phyloP scores from a whole-genome alignment of 1,140 invertebrate genomes.

The Solen grandis region DNA sequence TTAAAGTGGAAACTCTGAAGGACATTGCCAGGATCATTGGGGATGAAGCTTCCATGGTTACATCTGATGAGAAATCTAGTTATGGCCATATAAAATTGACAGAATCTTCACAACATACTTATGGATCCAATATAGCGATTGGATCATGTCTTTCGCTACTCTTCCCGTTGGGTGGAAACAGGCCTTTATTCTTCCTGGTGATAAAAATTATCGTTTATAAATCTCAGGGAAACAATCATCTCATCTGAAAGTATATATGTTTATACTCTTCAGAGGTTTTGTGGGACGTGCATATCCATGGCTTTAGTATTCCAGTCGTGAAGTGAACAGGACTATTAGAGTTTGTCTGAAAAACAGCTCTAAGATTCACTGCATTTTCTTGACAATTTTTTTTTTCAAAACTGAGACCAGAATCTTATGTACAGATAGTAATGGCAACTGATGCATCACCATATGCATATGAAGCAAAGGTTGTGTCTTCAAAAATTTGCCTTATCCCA shows the following conservation, averaged over 20 bases:
- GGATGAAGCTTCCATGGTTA: slow-evolving; percentile 12
- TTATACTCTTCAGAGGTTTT: slow-evolving; percentile 11
- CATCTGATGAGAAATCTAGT: slow-evolving; percentile 53
- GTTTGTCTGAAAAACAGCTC: background rate
- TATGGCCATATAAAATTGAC: slow-evolving; percentile 49
- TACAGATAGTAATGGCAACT: background rate
- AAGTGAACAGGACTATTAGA: background rate
- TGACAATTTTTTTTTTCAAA: background rate
- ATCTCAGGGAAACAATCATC: background rate
- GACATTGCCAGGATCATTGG: slow-evolving; percentile 40
- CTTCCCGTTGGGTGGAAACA: slow-evolving; percentile 25
- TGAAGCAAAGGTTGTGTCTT: background rate
- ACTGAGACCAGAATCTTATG: background rate
- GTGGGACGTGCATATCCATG: slow-evolving; percentile 7
- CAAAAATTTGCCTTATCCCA: background rate
- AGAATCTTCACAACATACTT: slow-evolving; percentile 39
- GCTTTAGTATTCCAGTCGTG: background rate
- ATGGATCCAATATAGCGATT: slow-evolving; percentile 52
- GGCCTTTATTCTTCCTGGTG: background rate
- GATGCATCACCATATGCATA: slow-evolving; percentile 1
- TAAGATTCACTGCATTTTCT: background rate
- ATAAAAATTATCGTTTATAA: slow-evolving; percentile 6
- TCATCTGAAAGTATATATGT: background rate
- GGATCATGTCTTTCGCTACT: slow-evolving; percentile 35
- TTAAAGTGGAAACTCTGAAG: slow-evolving; percentile 46